Evolutionary conservation across 2,797 vertebrate species (phyloP), one percentile per base, ranked within the genome.

Genomic region (Gymnodraco acuticeps): DNA sequence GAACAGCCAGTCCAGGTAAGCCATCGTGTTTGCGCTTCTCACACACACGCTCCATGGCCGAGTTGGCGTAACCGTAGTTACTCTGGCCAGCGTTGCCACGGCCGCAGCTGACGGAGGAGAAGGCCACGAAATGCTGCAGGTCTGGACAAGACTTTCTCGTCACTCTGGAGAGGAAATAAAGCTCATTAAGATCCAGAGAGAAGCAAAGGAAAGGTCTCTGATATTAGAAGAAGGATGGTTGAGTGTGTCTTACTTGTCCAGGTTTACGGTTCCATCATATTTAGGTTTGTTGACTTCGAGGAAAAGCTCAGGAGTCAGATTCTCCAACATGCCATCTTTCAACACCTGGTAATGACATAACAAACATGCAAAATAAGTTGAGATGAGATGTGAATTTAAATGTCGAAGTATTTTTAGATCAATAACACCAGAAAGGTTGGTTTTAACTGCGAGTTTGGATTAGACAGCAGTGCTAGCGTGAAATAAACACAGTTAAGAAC

Each of bases 61-160:
- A 99, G 93, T 99, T 99, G 78, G 98, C 98, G 11, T 97, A 99
- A 46, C 98, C 98, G 0, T 99, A 99, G 94, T 98, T 99, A 85
- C 95, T 97, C 81, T 99, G 98, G 23, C 98, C 97, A 0, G 96
- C 96, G 0, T 99, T 99, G 75, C 98, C 98, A 33, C 96, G 97
- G 50, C 98, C 98, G 1, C 97, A 99, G 94, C 97, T 99, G 90
- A 99, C 96, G 0, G 98, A 99, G 43, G 98, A 99, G 94, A 99
- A 99, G 59, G 87, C 95, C 84, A 99, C 98, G 4, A 99, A 99
- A 88, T 97, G 93, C 86, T 96, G 94, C 82, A 99, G 95, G 66
- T 97, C 94, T 0, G 96, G 96, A 75, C 98, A 99, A 11, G 87
- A 87, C 66, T 95, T 93, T 70, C 98, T 96, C 19, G 96, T 96